phyloP scores from a whole-genome alignment of 2,797 vertebrate species.

The Cygnus olor region DNA sequence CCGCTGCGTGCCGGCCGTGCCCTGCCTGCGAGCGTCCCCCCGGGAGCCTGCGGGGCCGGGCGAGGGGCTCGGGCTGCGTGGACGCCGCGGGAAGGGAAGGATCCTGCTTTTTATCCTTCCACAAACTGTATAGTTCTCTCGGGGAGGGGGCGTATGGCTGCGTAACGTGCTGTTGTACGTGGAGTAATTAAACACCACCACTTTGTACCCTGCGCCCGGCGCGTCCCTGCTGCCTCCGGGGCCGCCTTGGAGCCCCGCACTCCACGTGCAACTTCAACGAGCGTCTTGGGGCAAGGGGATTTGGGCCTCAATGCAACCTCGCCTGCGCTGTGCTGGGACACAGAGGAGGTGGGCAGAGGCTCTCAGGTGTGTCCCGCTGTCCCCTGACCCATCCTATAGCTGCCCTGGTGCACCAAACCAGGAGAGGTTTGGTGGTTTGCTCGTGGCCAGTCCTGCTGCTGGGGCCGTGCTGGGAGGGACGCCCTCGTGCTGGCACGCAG shows the following conservation, averaged over 20 bases:
- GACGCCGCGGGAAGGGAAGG: background rate
- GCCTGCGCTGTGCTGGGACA: accelerated
- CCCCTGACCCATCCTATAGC: background rate
- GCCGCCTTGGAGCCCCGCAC: background rate
- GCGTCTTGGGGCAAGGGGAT: background rate
- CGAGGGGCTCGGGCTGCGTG: background rate
- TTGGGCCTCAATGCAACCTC: background rate
- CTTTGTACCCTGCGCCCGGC: background rate
- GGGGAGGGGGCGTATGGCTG: background rate
- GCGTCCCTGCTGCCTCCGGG: background rate
- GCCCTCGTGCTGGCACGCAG: background rate
- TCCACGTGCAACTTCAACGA: accelerated
- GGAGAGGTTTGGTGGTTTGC: background rate
- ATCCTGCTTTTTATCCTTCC: background rate
- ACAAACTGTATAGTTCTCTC: background rate
- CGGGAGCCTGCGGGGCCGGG: background rate
- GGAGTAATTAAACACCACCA: background rate
- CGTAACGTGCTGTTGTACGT: background rate
- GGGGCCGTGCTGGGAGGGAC: background rate
- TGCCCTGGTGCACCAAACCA: accelerated
- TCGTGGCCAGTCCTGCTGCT: too few relatives aligned
- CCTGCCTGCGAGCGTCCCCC: background rate
- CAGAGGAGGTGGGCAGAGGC: background rate
- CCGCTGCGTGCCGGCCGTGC: background rate
- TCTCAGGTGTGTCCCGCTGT: background rate